Base-by-base conservation (phyloP, 2,888 invertebrate genomes). In the Ctena decussata region DNA sequence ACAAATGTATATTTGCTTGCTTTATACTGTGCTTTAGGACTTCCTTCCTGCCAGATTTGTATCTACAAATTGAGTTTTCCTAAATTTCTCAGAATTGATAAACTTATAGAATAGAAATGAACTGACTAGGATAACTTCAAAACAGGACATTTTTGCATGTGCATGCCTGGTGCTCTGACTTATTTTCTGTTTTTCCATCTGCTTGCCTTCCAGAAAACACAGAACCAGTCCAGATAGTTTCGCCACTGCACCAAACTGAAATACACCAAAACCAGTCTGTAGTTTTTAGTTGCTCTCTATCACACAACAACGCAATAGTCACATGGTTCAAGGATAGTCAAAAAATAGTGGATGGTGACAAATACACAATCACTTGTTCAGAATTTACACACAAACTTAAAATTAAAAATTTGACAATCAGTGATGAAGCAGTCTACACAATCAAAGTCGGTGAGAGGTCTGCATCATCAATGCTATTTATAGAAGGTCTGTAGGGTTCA, bases 251-350 rank as follows among this genome's bases (percentile, higher is more conserved):
- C 41, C 85, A 85, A 78, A 78, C 85, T 79, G 85, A 86, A 77
- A 77, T 80, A 35, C 81, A 83, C 46, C 49, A 77, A 71, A 86
- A 85, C 80, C 87, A 86, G 79, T 87, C 84, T 69, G 94, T 93
- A 78, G 92, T 90, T 65, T 90, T 96, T 79, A 93, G 91, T 12
- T 98, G 98, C 15, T 97, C 98, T 96, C 96, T 99, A 77, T 98
- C 98, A 0, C 97, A 97, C 90, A 97, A 97, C 80, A 97, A 97
- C 90, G 97, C 97, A 15, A 97, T 97, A 84, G 98, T 98, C 0
- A 97, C 97, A 77, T 99, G 99, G 99, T 97, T 97, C 90, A 97
- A 96, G 96, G 92, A 92, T 65, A 89, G 88, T 72, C 80, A 89
- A 18, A 88, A 87, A 44, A 81, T 93, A 3, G 60, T 41, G 32